A percentile compares a stretch with the other conserved stretches of the same genome.
Conservation (phyloP, 2,797 vertebrate species). For the Enoplosus armatus region DNA sequence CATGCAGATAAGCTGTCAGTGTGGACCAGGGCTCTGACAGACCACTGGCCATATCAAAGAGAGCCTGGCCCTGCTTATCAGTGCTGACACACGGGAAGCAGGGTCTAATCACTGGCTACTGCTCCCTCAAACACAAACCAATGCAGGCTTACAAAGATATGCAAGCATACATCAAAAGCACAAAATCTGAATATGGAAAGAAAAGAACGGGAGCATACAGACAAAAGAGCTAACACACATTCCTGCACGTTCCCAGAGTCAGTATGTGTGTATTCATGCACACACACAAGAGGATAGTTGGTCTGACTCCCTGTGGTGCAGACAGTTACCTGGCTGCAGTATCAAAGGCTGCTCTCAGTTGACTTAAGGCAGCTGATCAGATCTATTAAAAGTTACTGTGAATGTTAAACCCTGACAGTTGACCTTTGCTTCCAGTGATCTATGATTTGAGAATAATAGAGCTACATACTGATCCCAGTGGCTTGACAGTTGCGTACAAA, state of each 20-base stretch:
- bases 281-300: slow-evolving; percentile 18
- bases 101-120: slow-evolving; percentile 80
- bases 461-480: slow-evolving; percentile 13
- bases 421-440: slow-evolving; percentile 60
- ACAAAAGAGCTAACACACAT: slow-evolving; percentile 37
- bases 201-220: neutral
- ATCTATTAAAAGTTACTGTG: slow-evolving; percentile 71
- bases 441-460: slow-evolving; percentile 51
- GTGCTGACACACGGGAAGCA: slow-evolving; percentile 83
- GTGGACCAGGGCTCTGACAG: slow-evolving; percentile 81
- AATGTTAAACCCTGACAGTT: slow-evolving; percentile 66
- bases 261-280: slow-evolving; percentile 4
- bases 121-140: slow-evolving; percentile 70
- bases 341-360: slow-evolving; percentile 65
- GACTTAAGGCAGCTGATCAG: slow-evolving; percentile 75
- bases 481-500: slow-evolving; percentile 40
- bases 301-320: slow-evolving; percentile 45
- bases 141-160: slow-evolving; percentile 38
- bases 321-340: slow-evolving; percentile 74
- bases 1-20: slow-evolving; percentile 83
- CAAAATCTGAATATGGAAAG: slow-evolving; percentile 27
- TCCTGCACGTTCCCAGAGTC: slow-evolving; percentile 28
- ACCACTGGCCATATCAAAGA: slow-evolving; percentile 84
- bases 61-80: slow-evolving; percentile 83
- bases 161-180: slow-evolving; percentile 49